Percentiles rank a stretch among this genome's conserved stretches.
These are phyloP conservation scores for Galagoides demidoff DNA, from an alignment of 2,797 vertebrate species.

Conservation along the genomic window DNA sequence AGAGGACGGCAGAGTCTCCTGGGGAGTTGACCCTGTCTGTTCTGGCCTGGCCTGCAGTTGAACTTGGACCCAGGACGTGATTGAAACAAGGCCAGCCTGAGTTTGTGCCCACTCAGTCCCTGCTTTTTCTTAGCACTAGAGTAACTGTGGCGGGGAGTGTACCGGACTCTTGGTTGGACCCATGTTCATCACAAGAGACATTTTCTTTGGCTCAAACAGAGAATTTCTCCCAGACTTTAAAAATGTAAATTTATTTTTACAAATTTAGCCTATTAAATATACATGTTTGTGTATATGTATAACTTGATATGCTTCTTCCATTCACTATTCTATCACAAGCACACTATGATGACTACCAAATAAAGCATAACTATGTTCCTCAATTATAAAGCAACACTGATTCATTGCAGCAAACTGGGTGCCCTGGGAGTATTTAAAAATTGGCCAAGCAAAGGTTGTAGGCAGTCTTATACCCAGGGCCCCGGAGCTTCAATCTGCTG, in stretches of 20 bases:
- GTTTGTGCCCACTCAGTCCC: background rate
- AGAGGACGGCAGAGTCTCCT: fast-evolving
- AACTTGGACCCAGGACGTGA: background rate
- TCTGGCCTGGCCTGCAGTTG: background rate
- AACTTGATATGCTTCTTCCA: background rate
- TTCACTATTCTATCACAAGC: background rate
- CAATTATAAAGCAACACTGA: background rate
- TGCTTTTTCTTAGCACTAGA: background rate
- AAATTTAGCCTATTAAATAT: background rate
- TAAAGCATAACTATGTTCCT: background rate
- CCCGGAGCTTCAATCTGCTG: background rate
- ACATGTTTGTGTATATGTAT: too few species aligned
- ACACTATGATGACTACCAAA: background rate
- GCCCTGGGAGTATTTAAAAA: too few species aligned
- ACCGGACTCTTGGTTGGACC: fast-evolving
- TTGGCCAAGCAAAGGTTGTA: background rate
- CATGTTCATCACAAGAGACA: background rate
- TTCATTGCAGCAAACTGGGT: background rate
- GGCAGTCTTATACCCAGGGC: background rate
- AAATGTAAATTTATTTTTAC: background rate
- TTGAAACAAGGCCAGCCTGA: too few species aligned
- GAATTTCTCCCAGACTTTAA: background rate
- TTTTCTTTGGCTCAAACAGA: background rate
- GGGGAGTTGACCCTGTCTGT: background rate
- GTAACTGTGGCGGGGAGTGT: background rate